Percentiles rank a stretch among this genome's conserved stretches.
Evolutionary conservation across 1,140 invertebrate species (phyloP).

Genomic region (Limonius californicus): DNA sequence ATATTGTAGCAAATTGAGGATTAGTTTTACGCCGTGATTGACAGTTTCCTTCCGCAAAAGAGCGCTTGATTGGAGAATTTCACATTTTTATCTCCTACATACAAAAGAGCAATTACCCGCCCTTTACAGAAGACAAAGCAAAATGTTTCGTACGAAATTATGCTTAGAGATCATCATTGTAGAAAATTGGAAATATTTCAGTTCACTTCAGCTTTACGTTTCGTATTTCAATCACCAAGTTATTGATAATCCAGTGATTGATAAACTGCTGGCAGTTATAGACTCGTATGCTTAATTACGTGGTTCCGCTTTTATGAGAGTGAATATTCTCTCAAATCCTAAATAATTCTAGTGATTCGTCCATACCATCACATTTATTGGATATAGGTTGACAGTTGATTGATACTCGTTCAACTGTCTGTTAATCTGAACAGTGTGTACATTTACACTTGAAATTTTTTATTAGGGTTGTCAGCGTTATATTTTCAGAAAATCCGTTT

Average conservation of each 20-base stretch:
- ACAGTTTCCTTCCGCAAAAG: constrained; percentile 30
- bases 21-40: constrained; percentile 26
- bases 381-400: neutral
- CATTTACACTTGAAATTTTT: neutral
- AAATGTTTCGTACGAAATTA: too few species aligned
- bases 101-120: neutral
- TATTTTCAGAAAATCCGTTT: too few species aligned
- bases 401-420: neutral
- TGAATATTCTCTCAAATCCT: neutral
- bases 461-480: too few species aligned
- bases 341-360: neutral
- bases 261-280: too few species aligned
- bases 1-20: constrained; percentile 31
- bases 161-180: too few species aligned
- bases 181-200: too few species aligned
- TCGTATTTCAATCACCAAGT: too few species aligned
- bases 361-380: neutral
- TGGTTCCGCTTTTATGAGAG: neutral
- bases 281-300: too few species aligned
- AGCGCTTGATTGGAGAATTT: constrained; percentile 3
- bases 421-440: neutral
- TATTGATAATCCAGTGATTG: too few species aligned
- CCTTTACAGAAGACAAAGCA: too few species aligned
- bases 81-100: neutral
- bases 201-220: too few species aligned